Base-by-base conservation (phyloP, 2,888 invertebrate genomes). In the Dicyrtoma fusca region DNA sequence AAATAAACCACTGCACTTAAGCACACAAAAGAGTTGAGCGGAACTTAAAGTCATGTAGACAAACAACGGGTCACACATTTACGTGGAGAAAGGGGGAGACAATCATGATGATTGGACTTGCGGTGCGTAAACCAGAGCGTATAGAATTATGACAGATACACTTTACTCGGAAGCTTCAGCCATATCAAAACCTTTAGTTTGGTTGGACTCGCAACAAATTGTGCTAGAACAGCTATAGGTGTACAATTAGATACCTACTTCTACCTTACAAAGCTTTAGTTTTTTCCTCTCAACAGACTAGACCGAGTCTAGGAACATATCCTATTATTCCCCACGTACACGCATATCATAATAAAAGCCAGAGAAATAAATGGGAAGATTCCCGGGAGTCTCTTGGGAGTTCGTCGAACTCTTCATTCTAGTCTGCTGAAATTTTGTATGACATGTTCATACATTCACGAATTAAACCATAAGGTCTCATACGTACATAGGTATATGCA, bases 381-480 rank as follows among this genome's bases (percentile, higher is more conserved):
- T 66, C 71, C 70, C 70, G 66, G 74, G 73, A 73, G 73, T 70
- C 62, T 71, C 47, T 34, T 53, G 71, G 68, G 66, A 73, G 74
- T 74, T 74, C 74, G 63, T 53, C 68, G 74, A 74, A 73, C 73
- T 73, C 69, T 34, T 3, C 8, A 34, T 34, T 34, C 3, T 34
- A 34, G 3, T 34, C 34, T 34, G 34, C 34, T 34, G 34, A 34
- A 34, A 34, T 2, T 53, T 13, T 13, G 10, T 14, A 17, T 21
- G 17, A 53, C 53, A 17, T 53, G 53, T 53, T 21, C 53, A 17
- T 49, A 53, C 53, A 53, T 53, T 17, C 53, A 49, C 5, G 19
- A 4, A 53, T 53, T 17, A 34, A 8, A 34, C 4, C 34, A 34
- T 5, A 8, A 34, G 34, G 34, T 34, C 34, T 34, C 8, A n/a